phyloP scores from a whole-genome alignment of 1,140 invertebrate species.

The Hycleus cichorii region DNA sequence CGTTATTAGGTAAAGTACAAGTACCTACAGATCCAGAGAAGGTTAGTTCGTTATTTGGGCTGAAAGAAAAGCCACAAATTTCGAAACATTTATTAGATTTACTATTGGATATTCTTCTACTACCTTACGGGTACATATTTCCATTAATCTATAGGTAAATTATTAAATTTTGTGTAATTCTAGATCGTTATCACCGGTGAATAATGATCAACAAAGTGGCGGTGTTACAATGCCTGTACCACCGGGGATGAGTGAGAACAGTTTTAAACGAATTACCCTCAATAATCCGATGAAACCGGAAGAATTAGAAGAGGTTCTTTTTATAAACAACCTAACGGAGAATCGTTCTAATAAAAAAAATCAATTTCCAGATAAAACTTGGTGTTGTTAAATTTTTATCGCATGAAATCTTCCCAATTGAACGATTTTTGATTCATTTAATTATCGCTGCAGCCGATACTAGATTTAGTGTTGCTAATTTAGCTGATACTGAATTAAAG shows the following conservation, averaged over 20 bases:
- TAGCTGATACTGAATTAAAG: constrained; percentile 68
- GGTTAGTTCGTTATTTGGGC: constrained; percentile 51
- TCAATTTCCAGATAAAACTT: constrained; percentile 54
- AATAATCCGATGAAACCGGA: constrained; percentile 71
- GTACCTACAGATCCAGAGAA: constrained; percentile 58
- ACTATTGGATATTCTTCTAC: constrained; percentile 72
- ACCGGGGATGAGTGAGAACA: constrained; percentile 69
- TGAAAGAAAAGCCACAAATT: constrained; percentile 58
- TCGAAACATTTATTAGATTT: constrained; percentile 64
- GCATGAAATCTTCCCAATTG: constrained; percentile 65
- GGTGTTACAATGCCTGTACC: constrained; percentile 56
- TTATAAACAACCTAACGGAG: not conserved
- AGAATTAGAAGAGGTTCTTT: constrained; percentile 64
- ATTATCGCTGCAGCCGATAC: constrained; percentile 83
- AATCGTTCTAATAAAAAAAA: not conserved
- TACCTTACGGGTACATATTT: constrained; percentile 71
- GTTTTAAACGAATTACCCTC: constrained; percentile 71
- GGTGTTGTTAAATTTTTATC: constrained; percentile 77
- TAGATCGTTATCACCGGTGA: constrained; percentile 25
- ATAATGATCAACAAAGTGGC: constrained; percentile 15
- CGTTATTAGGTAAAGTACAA: constrained; percentile 65
- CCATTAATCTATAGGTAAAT: not conserved
- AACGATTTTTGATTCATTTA: constrained; percentile 68
- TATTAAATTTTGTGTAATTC: constrained; percentile 1
- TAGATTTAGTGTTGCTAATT: constrained; percentile 69